Conservation (phyloP, 2,797 vertebrate species). For the Coregonus ussuriensis region DNA sequence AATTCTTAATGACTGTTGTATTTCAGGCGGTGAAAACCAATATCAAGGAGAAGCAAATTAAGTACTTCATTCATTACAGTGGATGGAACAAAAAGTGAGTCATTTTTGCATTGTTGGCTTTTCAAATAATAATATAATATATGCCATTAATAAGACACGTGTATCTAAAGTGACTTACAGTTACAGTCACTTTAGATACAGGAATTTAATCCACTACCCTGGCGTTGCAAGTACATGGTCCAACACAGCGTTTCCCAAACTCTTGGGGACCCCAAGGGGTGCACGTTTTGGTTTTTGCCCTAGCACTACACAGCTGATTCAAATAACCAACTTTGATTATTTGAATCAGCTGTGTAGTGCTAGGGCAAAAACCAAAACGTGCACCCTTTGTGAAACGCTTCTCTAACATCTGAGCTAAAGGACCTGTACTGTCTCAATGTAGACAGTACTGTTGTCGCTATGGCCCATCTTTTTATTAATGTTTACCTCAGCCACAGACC, state of each 20-base stretch:
- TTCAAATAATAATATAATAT: background rate
- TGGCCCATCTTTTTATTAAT: background rate
- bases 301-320: too few relatives aligned
- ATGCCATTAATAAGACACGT: background rate
- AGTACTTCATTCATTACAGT: slow-evolving; percentile 99
- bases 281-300: too few relatives aligned
- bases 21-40: slow-evolving; percentile 96
- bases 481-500: background rate
- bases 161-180: background rate
- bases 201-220: too few relatives aligned
- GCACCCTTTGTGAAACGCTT: background rate
- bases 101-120: background rate
- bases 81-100: slow-evolving; percentile 99
- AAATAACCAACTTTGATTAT: too few relatives aligned
- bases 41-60: slow-evolving; percentile 99
- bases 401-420: background rate
- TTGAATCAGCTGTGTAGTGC: too few relatives aligned
- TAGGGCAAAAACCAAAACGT: too few relatives aligned
- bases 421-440: too few relatives aligned
- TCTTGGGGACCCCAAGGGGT: too few relatives aligned
- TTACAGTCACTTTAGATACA: too few relatives aligned
- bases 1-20: slow-evolving; percentile 9
- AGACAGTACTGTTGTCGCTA: background rate
- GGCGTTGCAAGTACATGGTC: too few relatives aligned
- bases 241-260: too few relatives aligned